Evolutionary conservation across 2,888 invertebrate species (phyloP), one percentile per base, ranked within the genome.

Genomic region (Suillia variegata): DNA sequence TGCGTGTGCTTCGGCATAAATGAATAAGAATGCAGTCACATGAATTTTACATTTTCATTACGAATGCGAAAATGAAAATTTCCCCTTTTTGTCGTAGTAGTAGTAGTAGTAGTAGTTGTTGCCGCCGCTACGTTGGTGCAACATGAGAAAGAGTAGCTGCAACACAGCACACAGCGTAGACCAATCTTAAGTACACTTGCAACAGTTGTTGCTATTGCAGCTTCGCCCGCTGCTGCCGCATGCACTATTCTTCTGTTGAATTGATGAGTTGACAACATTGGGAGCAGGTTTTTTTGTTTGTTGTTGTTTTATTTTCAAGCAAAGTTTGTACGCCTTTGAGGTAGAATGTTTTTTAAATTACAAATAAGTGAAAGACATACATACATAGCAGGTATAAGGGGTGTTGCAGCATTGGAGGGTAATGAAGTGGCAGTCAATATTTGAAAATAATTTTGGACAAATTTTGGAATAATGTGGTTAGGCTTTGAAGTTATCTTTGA

Each of bases 11-110:
- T 13, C 4, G 48, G 33, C 33, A 48, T 55, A 48, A 55, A 55
- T 55, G 55, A 47, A 55, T 55, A 45, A 49, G 55, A n/a, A 17
- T 34, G 42, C 34, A 33, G 15, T 26, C 26, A 21, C 55, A 55
- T 55, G 48, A 55, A 55, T 55, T 54, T 48, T 33, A 31, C 33
- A 55, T 31, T 55, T 55, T 55, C 55, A 55, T 55, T 55, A 55
- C 48, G 33, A 55, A 49, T 55, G 48, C 55, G 20, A 33, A 55
- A 48, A 48, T 55, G 54, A 45, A 54, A 54, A 54, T 54, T 24
- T 26, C 51, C 20, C 34, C 24, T 59, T 59, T 33, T 33, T 38
- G 38, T 4, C 6, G 38, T 31, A 31, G 12, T 8, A 38, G 38
- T n/a, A 38, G 38, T n/a, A 4, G n/a, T n/a, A 13, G 38, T 38